phyloP scores from a whole-genome alignment of 1,140 invertebrate species.

The Bradysia coprophila region DNA sequence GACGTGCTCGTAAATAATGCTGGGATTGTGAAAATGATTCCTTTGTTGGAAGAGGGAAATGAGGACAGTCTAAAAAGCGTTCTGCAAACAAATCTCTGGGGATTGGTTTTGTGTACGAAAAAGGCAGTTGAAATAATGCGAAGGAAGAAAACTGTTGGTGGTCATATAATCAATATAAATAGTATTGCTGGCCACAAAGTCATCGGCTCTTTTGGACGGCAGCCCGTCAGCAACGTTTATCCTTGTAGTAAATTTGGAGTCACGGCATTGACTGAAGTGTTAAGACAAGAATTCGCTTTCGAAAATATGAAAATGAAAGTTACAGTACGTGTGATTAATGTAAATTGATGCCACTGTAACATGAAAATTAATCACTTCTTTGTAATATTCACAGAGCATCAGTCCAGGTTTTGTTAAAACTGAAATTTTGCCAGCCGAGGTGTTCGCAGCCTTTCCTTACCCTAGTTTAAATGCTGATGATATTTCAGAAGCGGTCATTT shows the following conservation, averaged over 20 bases:
- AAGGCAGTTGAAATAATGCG: slow-evolving; percentile 25
- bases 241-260: slow-evolving; percentile 1
- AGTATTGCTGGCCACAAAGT: slow-evolving; percentile 2
- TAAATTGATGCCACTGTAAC: too few species aligned
- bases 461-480: slow-evolving; percentile 25
- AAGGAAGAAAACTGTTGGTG: slow-evolving; percentile 5
- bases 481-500: slow-evolving; percentile 30
- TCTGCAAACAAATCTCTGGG: slow-evolving; percentile 44
- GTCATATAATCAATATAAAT: slow-evolving; percentile 2
- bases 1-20: slow-evolving; percentile 49
- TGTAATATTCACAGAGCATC: slow-evolving; percentile 27
- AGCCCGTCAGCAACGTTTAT: background rate
- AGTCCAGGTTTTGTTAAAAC: slow-evolving; percentile 37
- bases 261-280: background rate
- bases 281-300: background rate
- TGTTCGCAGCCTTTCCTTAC: slow-evolving; percentile 6
- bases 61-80: background rate
- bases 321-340: too few species aligned
- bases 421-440: slow-evolving; percentile 23
- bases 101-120: slow-evolving; percentile 35
- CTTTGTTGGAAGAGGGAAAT: background rate
- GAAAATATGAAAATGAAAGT: slow-evolving; percentile 1
- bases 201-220: background rate
- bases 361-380: too few species aligned
- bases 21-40: slow-evolving; percentile 16